Base-by-base conservation (phyloP, 1,140 invertebrate species). In the Mizuhopecten yessoensis region DNA sequence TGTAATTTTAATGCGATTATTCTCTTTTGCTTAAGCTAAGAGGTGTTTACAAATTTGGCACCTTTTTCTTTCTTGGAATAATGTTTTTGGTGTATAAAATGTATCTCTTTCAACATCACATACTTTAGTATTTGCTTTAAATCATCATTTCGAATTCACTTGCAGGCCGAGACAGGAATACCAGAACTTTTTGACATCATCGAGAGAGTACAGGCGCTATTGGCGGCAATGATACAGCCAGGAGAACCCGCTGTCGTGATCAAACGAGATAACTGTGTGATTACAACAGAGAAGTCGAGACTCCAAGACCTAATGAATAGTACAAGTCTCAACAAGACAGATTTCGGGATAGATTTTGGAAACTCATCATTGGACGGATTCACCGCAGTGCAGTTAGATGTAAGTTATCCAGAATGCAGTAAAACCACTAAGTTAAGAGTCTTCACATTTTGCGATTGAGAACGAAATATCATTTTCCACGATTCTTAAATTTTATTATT, bases 261-360 rank as follows among this genome's bases (percentile, higher is more conserved):
- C 9, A 29, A 34, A 29, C 33, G n/a, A 86, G 57, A 86, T 7
- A 89, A 89, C 86, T 29, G 75, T 20, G 10, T 34, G 0, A 29
- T 89, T 23, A 89, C 33, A 13, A 86, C 86, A 34, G 88, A 89
- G 17, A 89, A 89, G 57, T 34, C 75, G 34, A 86, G 49, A 29
- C 10, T 89, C 0, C 20, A 23, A 29, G 36, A 36, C 15, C 36
- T 89, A 2, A 1, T 86, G 1, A 89, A 89, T 86, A 23, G 36
- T 9, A 86, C 45, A 17, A 89, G 17, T 20, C 10, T 89, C 1
- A n/a, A 89, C 34, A 33, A 86, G 29, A 86, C 75, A 17, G 88
- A n/a, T 34, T 86, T 89, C 5, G 86, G 10, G 0, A n/a, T 89
- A n/a, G 88, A 89, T 29, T 34, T 89, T 15, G 57, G 33, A 34